Evolutionary conservation across 2,888 invertebrate genomes (phyloP), one percentile per base, ranked within the genome.

Genomic region (Polydrusus tereticollis): DNA sequence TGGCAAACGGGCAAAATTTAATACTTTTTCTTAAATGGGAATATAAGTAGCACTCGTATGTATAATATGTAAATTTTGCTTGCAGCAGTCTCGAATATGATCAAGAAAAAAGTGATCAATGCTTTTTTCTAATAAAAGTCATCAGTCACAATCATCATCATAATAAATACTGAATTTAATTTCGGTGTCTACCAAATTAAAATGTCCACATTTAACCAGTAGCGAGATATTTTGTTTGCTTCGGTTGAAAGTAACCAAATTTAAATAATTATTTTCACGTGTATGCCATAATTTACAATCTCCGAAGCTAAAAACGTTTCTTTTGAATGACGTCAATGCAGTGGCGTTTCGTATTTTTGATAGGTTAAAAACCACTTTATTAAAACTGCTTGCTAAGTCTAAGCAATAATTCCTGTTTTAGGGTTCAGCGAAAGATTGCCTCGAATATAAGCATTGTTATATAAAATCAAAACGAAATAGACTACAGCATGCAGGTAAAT

Each of bases 51-150:
- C n/a, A n/a, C n/a, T n/a, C n/a, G n/a, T 16, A 16, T 6, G 16
- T 7, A 12, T 12, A 41, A 2, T 21, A 21, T 23, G 12, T 47
- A n/a, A 47, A 23, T 47, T 47, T 47, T 47, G 47, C 47, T 47
- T 47, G 21, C 47, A 47, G n/a, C 4, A 8, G 47, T 47, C 47
- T 47, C n/a, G 23, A 47, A n/a, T 4, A 12, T 47, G 47, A n/a
- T n/a, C 47, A n/a, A 47, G 47, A 47, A 45, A 47, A 41, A 47
- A n/a, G 23, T 47, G 47, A 47, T 47, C 23, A n/a, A 47, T 47
- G 23, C n/a, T 23, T 45, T 47, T 47, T 47, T 21, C 21, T 47
- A 47, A 23, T 6, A 47, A 10, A 20, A 0, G 4, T 16, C 12
- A 47, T 47, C 23, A n/a, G 47, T n/a, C 21, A n/a, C n/a, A n/a